These are phyloP conservation scores for Schizothorax lantsangensis DNA, from an alignment of 2,797 vertebrate genomes.

Conservation along the genomic window DNA sequence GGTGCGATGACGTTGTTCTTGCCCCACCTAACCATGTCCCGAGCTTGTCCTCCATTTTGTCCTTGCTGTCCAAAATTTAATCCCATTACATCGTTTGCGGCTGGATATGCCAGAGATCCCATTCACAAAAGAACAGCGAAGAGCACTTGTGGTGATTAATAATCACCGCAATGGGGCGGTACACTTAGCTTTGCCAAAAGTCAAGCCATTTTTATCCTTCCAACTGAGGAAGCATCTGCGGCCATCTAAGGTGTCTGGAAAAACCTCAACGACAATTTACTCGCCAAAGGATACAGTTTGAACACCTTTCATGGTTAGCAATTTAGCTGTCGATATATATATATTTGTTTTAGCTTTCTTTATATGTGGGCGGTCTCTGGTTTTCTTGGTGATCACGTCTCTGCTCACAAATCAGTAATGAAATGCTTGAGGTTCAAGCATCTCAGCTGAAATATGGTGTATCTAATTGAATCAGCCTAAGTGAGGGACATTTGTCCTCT, in stretches of 20 bases:
- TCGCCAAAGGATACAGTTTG: slow-evolving; percentile 42
- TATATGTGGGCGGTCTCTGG: not conserved
- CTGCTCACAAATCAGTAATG: slow-evolving; percentile 41
- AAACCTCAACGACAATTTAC: slow-evolving; percentile 54
- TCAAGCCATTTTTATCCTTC: slow-evolving; percentile 74
- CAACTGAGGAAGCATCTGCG: slow-evolving; percentile 37
- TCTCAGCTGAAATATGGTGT: slow-evolving; percentile 59
- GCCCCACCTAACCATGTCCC: slow-evolving; percentile 48
- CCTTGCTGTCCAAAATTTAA: slow-evolving; percentile 78
- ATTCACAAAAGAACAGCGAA: slow-evolving; percentile 71
- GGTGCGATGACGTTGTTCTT: slow-evolving; percentile 28
- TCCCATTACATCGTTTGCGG: slow-evolving; percentile 68
- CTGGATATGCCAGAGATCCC: slow-evolving; percentile 60
- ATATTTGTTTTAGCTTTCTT: not conserved
- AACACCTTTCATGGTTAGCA: not conserved
- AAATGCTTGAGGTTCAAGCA: slow-evolving; percentile 47
- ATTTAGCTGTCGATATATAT: not conserved
- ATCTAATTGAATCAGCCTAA: slow-evolving; percentile 56
- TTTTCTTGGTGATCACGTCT: slow-evolving; percentile 33
- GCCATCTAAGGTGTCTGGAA: slow-evolving; percentile 61
- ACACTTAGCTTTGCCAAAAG: slow-evolving; percentile 66
- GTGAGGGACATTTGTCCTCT: slow-evolving; percentile 55
- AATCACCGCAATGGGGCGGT: slow-evolving; percentile 66
- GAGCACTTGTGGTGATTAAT: slow-evolving; percentile 83
- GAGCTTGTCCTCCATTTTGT: slow-evolving; percentile 68